Evolutionary conservation across 2,113 vertebrate species (phyloP), one percentile per base, ranked within the genome.

Genomic region (Macaca nemestrina): DNA sequence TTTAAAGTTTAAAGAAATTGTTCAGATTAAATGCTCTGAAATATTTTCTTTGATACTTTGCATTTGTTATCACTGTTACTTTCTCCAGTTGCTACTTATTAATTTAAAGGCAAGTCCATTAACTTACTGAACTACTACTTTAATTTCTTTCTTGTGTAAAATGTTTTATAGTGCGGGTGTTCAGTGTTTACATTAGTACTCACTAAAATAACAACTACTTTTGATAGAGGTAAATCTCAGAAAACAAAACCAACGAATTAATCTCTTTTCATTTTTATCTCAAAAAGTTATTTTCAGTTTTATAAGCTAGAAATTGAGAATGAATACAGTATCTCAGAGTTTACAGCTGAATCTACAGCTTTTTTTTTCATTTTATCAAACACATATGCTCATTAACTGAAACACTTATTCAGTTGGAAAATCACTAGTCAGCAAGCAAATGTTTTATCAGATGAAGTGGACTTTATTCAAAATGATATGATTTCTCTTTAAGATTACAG

Each of bases 261-360:
- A 96, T 5, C 5, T 91, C 97, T 78, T 87, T 16, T 89, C 50
- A 4, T 2, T 32, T 97, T 97, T 92, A 40, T 23, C 72, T 90
- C 70, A 50, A 82, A 84, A 85, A 79, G 76, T 67, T 14, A 17
- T 22, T 57, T 80, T 64, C 13, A 55, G 22, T 80, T 95, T 93
- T 85, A 67, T 85, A 80, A 92, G 86, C 38, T 38, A 67, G 82
- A 92, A 82, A 45, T 40, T 23, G 40, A 94, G 67, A 95, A 86
- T 93, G 86, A 89, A 93, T 67, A 55, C 48, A 98, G 67, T 94
- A 97, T 18, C 40, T 90, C 87, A 75, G 83, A 92, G 35, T 95
- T 96, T 82, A 16, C 11, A 78, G 82, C 23, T 61, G 9, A 75
- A 86, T 80, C 13, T 45, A 59, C 12, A 94, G 61, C 88, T 25